Conservation (phyloP, 2,888 invertebrate species). For the Stictocephala bisonia region DNA sequence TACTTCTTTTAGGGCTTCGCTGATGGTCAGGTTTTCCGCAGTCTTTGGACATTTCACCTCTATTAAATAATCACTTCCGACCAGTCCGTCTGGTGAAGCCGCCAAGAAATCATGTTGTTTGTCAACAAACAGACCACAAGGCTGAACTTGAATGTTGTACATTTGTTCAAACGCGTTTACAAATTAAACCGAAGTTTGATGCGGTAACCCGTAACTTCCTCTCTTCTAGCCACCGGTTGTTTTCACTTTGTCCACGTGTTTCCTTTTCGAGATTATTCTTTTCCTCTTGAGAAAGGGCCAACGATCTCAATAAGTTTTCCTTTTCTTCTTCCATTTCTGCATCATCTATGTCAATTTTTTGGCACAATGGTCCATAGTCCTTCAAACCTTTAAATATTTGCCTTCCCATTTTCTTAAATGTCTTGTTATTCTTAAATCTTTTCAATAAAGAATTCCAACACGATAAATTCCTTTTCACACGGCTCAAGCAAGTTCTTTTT, state of each 20-base stretch:
- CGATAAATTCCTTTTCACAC: not conserved
- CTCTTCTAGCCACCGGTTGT: conserved; percentile 41
- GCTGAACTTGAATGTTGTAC: conserved; percentile 4
- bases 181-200: conserved; percentile 41
- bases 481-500: conserved; percentile 32
- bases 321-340: conserved; percentile 44
- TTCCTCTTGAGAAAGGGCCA: conserved; percentile 34
- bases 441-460: conserved; percentile 13
- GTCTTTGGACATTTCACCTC: conserved; percentile 27
- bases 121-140: conserved; percentile 28
- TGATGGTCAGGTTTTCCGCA: conserved; percentile 20
- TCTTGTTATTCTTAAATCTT: not conserved
- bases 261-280: conserved; percentile 18
- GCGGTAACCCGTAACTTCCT: conserved; percentile 38
- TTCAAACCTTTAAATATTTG: conserved; percentile 14
- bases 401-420: not conserved
- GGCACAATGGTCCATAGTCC: conserved; percentile 44
- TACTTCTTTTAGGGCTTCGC: conserved; percentile 10
- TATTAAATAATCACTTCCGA: conserved; percentile 10
- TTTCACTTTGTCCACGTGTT: conserved; percentile 41
- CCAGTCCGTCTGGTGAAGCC: conserved; percentile 30
- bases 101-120: conserved; percentile 15
- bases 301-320: conserved; percentile 14
- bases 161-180: conserved; percentile 25
- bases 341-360: conserved; percentile 41